Base-by-base conservation (phyloP, 2,797 vertebrate genomes). In the Diceros bicornis region DNA sequence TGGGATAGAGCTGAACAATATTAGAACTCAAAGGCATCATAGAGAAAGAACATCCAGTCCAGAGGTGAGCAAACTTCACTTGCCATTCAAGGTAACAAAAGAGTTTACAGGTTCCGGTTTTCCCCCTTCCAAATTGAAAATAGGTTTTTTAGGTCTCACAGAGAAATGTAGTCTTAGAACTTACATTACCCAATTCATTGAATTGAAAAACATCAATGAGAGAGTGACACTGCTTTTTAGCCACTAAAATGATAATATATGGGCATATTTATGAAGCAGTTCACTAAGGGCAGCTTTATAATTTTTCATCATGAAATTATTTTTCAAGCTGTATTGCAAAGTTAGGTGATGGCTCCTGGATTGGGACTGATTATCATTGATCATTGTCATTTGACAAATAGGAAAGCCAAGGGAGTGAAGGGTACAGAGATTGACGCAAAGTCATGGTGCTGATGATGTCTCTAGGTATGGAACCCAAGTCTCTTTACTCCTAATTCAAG, bases 231-330 rank as follows among this genome's bases (percentile, higher is more conserved):
- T 82, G 14, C 14, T 61, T 72, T 89, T 71, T 81, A 89, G 79
- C 23, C 47, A 94, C 29, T 68, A 84, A 68, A 94, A 74, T 91
- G 16, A 41, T 87, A 88, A 57, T 62, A 55, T 32, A 37, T 78
- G 14, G 21, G 57, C 25, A 59, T 68, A 52, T 32, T 57, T 59
- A 59, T 29, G 32, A 82, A 82, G 81, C 44, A 57, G 2, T 21
- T 93, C 29, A 61, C 52, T 61, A 66, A 21, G 71, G 50, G 7
- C 11, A 91, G 57, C 3, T 50, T 83, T 71, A 17, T 66, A 57
- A 77, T 59, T 91, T 82, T 91, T 91, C 9, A 68, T 78, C 41
- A 8, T 89, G 27, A 88, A 87, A 77, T 87, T 64, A 71, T 59
- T 57, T 85, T 82, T 93, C 27, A 62, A 68, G 18, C n/a, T 87